Base-by-base conservation (phyloP, 2,797 vertebrate genomes). In the Chrosomus eos region DNA sequence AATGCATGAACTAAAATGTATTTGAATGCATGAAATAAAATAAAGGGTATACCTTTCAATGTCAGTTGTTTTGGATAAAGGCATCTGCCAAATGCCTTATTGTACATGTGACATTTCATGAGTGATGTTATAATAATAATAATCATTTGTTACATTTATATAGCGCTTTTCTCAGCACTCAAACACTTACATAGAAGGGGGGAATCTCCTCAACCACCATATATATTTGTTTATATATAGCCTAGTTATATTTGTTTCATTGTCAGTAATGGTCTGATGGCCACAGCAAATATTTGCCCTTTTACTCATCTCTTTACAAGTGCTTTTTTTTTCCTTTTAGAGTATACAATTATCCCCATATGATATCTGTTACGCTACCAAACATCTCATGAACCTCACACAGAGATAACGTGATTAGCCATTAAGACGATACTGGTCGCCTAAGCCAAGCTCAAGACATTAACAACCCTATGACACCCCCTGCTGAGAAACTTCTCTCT, bases 371-470 rank as follows among this genome's bases (percentile, higher is more conserved):
- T 81, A 60, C 80, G 72, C 51, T 71, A 79, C 36, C 55, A 60
- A 78, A 31, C 13, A 26, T 19, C 23, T 77, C 71, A 62, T 48
- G 75, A 43, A 77, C 40, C 58, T 82, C 58, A 53, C 55, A 36
- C 51, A 64, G 74, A 53, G 33, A 74, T 58, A 26, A 64, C 78
- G 33, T 1, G 7, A 85, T 82, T 64, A 28, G 71, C 28, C 51
- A 67, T 76, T 71, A 82, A 48, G 67, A 79, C 48, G 28, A 77
- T 26, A 72, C 45, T 68, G 7, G 26, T 48, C 60, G 13, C 45
- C 33, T 84, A 48, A 71, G 60, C 78, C 67, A 68, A 33, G 67
- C 40, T 81, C 31, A 88, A 43, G 33, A 68, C 70, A 53, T 71
- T 68, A 78, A n/a, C 66, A 81, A 38, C n/a, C 18, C 71, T 72